Base-by-base conservation (phyloP, 2,888 invertebrate species). In the Pachymerium ferrugineum region DNA sequence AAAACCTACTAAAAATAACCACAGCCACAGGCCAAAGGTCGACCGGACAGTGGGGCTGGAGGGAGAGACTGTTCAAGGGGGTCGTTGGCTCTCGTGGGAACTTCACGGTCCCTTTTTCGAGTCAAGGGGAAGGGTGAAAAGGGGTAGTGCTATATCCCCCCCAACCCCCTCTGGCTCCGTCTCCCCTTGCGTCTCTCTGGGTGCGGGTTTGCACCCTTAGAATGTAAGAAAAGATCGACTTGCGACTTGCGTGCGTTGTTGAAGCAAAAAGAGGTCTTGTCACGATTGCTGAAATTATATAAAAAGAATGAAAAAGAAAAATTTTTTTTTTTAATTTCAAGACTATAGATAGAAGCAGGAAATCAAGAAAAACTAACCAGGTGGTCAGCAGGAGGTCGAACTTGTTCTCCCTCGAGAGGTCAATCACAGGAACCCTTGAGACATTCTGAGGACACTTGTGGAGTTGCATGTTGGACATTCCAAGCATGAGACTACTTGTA, bases 31-130 rank as follows among this genome's bases (percentile, higher is more conserved):
- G 42, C 42, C 42, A 42, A 14, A 42, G 42, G 42, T 42, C 42
- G 42, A 42, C 42, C 42, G 42, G 42, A 42, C 42, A 42, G 3
- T 42, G 14, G 42, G 42, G 42, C 12, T 42, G 16, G 42, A 42
- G 42, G 14, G 42, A n/a, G n/a, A 42, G 42, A 42, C 42, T 42
- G 14, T 14, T 5, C 42, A 16, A 42, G 42, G 42, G 42, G 42
- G 42, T 42, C 42, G 42, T 42, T 42, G 42, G 42, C 42, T 42
- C 42, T 42, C 42, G 42, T 42, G 42, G 42, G 42, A 42, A 42
- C 42, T 42, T 42, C 42, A 42, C 42, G 42, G 16, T 42, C 42
- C 42, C 42, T 42, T 42, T 42, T 42, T 42, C 14, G 6, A 14
- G 14, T 5, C 42, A 5, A 33, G 42, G 42, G 42, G 42, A 42